Conservation (phyloP, 2,113 vertebrate genomes). For the Tretioscincus oriximinensis region DNA sequence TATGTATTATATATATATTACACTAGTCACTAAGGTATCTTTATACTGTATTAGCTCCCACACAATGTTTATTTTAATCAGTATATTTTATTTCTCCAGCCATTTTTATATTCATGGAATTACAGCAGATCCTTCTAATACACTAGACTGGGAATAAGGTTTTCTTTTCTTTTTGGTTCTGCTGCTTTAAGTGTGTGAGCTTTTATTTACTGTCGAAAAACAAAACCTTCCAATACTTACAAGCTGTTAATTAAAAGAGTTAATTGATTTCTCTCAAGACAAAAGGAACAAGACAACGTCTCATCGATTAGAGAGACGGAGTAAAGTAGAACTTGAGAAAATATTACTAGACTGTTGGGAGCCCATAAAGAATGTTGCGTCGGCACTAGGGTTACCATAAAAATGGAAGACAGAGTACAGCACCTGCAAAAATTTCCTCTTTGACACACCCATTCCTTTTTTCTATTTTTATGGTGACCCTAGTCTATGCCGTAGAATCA, state of each 20-base stretch:
- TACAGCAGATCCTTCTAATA: conserved; percentile 35
- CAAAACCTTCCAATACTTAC: conserved; percentile 41
- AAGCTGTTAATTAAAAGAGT: conserved; percentile 43
- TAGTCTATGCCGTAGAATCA: too few species aligned
- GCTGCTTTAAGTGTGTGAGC: conserved; percentile 46
- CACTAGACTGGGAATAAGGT: conserved; percentile 45
- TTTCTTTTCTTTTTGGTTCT: conserved; percentile 12
- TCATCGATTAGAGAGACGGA: conserved; percentile 37
- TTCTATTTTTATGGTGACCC: too few species aligned
- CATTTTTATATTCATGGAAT: conserved; percentile 45
- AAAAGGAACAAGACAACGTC: conserved; percentile 36
- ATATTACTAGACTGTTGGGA: not conserved
- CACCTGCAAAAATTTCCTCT: too few species aligned
- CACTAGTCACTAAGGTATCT: conserved; percentile 42
- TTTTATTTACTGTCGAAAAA: conserved; percentile 57
- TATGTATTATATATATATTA: conserved; percentile 25
- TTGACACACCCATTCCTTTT: too few species aligned
- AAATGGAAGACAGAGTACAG: too few species aligned
- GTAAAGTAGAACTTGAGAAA: not conserved
- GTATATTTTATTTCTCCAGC: conserved; percentile 50
- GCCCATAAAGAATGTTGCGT: too few species aligned
- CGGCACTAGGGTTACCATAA: too few species aligned
- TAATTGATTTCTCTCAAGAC: conserved; percentile 51
- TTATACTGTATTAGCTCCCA: conserved; percentile 31
- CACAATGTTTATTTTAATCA: conserved; percentile 58